Conservation (phyloP, 2,888 invertebrate species). For the Dicyrtoma fusca region DNA sequence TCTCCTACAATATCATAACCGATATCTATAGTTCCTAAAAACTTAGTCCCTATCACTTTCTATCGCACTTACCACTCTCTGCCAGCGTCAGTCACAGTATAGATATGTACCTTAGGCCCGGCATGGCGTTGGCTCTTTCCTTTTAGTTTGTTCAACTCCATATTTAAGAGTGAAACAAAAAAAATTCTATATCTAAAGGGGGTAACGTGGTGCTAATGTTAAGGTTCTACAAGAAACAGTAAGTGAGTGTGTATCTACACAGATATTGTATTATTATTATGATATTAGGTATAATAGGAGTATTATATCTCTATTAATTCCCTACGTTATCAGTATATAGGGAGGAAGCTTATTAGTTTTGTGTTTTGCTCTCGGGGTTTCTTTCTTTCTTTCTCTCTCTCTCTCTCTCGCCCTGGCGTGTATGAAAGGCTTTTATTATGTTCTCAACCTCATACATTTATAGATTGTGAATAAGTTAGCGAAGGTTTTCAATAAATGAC, state of each 20-base stretch:
- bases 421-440: constrained; percentile 13
- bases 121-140: no score
- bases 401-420: not conserved
- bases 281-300: not conserved
- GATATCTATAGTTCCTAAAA: no score
- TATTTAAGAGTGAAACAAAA: no score
- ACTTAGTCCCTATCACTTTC: no score
- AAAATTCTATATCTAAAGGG: no score
- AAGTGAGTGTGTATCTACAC: not conserved
- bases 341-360: constrained; percentile 5
- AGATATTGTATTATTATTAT: not conserved
- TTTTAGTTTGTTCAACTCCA: no score
- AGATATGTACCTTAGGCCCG: no score
- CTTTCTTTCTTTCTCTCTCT: not conserved
- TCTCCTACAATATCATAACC: no score
- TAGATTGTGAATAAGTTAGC: constrained; percentile 42
- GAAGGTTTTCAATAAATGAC: constrained; percentile 45
- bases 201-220: no score
- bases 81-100: no score
- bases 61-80: no score
- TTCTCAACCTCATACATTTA: constrained; percentile 23
- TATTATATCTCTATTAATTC: no score
- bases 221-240: not conserved
- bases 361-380: not conserved
- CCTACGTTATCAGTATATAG: not conserved